A percentile compares a stretch with the other conserved stretches of the same genome.
Conservation (phyloP, 1,140 invertebrate species). For the Aphaenogaster rudis region DNA sequence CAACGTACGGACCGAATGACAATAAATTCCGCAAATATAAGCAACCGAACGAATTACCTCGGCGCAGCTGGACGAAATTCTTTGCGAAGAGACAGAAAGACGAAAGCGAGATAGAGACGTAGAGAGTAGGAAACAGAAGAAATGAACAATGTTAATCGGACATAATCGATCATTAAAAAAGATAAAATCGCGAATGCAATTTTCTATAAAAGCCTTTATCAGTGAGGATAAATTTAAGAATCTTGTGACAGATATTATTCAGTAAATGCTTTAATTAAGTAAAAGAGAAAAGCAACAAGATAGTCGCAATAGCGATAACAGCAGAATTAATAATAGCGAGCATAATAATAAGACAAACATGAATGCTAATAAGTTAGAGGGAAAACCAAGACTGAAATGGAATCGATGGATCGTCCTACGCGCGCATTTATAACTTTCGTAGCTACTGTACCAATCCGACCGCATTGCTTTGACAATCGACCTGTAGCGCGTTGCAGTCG, state of each 20-base stretch:
- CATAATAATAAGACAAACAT: neutral
- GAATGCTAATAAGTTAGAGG: conserved; percentile 2
- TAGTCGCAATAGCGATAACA: neutral
- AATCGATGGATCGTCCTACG: conserved; percentile 28
- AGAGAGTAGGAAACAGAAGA: neutral
- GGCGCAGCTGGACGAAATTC: conserved; percentile 47
- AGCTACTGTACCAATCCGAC: conserved; percentile 31
- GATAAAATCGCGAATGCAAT: neutral
- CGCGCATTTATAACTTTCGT: conserved; percentile 31
- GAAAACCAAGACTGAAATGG: neutral
- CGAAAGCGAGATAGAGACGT: neutral
- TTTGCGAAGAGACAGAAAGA: neutral
- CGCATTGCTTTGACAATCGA: conserved; percentile 25
- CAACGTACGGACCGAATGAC: conserved; percentile 55
- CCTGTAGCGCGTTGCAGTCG: conserved; percentile 23
- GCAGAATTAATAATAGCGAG: neutral
- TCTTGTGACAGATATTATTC: neutral
- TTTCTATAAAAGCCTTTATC: neutral
- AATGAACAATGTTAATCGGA: neutral
- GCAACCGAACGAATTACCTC: conserved; percentile 72
- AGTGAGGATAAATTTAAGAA: neutral
- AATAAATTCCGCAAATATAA: conserved; percentile 78
- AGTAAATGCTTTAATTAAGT: neutral
- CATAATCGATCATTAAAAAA: neutral
- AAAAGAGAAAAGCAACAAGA: neutral